A percentile compares a stretch with the other conserved stretches of the same genome.
Conservation (phyloP, 2,888 invertebrate species). For the Micropterix aruncella region DNA sequence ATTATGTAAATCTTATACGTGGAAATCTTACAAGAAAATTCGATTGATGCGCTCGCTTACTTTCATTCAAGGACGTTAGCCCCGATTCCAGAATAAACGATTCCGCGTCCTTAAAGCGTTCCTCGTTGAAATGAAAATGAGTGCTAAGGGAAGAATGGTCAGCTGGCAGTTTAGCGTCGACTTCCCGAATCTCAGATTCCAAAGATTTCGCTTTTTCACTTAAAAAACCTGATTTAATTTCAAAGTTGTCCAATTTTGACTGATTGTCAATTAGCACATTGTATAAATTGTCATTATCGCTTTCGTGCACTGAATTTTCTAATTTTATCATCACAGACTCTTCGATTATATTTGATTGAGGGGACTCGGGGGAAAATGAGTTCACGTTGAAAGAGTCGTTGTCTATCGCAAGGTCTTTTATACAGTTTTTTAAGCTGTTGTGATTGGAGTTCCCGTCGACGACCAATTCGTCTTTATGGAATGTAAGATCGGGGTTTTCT, state of each 20-base stretch:
- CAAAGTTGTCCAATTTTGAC: not conserved
- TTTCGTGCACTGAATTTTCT: too few species aligned
- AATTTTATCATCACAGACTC: too few species aligned
- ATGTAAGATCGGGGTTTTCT: not conserved
- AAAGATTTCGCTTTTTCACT: not conserved
- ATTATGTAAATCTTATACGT: too few species aligned
- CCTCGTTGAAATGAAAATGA: slow-evolving; percentile 26
- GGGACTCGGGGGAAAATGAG: too few species aligned
- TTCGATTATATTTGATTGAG: too few species aligned
- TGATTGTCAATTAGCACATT: not conserved
- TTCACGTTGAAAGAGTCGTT: too few species aligned
- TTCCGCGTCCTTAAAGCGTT: slow-evolving; percentile 64
- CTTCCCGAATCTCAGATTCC: not conserved
- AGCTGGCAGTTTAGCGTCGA: not conserved
- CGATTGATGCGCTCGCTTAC: too few species aligned
- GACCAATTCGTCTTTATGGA: too few species aligned
- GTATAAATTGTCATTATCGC: not conserved
- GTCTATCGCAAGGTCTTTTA: too few species aligned
- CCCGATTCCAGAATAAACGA: slow-evolving; percentile 60
- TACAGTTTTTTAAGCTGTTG: too few species aligned
- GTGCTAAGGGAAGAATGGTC: not conserved
- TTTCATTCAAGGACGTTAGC: not conserved
- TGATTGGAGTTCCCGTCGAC: too few species aligned
- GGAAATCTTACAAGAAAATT: too few species aligned
- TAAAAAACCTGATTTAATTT: not conserved